Evolutionary conservation across 1,140 invertebrate genomes (phyloP).

Genomic region (Sycophaga agraensis): DNA sequence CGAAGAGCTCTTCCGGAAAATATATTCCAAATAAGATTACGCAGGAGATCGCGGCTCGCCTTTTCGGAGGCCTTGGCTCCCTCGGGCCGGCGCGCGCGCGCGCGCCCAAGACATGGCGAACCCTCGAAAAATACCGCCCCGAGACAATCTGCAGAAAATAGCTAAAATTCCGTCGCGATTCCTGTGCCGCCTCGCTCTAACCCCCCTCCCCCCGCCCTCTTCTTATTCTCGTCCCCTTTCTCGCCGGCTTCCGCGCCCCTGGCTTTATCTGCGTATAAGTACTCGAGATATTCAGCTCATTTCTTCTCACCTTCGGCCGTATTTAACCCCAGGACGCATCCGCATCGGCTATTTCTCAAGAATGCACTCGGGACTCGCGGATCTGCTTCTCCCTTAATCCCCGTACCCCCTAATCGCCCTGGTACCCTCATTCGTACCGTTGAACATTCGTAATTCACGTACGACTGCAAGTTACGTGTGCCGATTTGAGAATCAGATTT

Average conservation of each 20-base stretch:
- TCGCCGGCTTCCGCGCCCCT: too few relatives aligned
- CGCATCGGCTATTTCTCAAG: conserved; percentile 26
- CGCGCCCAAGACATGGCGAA: conserved; percentile 30
- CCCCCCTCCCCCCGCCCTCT: conserved; percentile 1
- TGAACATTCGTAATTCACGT: too few relatives aligned
- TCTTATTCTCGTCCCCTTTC: neutral
- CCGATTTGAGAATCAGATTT: too few relatives aligned
- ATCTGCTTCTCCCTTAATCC: too few relatives aligned
- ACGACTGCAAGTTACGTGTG: too few relatives aligned
- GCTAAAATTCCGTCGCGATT: conserved; percentile 49
- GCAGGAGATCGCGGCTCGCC: conserved; percentile 36
- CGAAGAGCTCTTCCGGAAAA: conserved; percentile 36
- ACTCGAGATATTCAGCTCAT: too few relatives aligned
- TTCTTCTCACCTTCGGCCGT: conserved; percentile 2
- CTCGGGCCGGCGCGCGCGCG: conserved; percentile 11
- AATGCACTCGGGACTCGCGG: neutral
- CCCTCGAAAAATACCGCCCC: conserved; percentile 47
- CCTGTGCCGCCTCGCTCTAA: conserved; percentile 11
- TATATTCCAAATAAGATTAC: conserved; percentile 57
- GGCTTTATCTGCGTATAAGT: too few relatives aligned
- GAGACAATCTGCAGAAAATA: conserved; percentile 52
- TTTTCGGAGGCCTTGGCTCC: neutral
- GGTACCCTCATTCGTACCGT: too few relatives aligned
- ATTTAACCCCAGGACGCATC: conserved; percentile 21
- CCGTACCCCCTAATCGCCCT: too few relatives aligned